These are phyloP conservation scores for Malacoraja senta DNA, from an alignment of 2,797 vertebrate genomes.

Conservation along the genomic window DNA sequence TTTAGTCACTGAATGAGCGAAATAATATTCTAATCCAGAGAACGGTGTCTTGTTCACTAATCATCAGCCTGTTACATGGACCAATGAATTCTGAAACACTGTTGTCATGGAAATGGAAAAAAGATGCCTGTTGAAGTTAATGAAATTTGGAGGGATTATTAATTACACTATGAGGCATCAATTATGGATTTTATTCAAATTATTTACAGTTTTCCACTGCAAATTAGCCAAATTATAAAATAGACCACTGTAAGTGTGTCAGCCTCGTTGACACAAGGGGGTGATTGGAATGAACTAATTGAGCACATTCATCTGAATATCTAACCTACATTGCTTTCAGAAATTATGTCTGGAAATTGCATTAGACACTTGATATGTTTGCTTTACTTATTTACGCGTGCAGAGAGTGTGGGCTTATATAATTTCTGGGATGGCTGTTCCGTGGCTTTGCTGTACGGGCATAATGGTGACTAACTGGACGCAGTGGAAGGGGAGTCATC, in stretches of 20 bases:
- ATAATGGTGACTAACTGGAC: not conserved
- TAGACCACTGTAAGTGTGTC: not conserved
- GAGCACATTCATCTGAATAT: not conserved
- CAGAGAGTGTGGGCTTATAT: not conserved
- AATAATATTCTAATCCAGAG: not conserved
- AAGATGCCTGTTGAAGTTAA: not conserved
- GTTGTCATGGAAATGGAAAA: conserved; percentile 13
- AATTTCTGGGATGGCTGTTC: not conserved
- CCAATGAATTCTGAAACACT: not conserved
- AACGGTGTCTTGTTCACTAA: not conserved
- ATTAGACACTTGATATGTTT: not conserved
- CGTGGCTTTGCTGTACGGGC: not conserved
- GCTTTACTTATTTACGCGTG: not conserved
- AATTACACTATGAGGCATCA: conserved; percentile 13
- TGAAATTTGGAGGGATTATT: conserved; percentile 33
- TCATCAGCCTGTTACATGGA: not conserved
- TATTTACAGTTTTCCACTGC: conserved; percentile 26
- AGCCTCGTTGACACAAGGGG: not conserved
- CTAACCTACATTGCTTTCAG: not conserved
- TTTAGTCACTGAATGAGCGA: not conserved
- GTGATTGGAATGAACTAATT: too few species aligned
- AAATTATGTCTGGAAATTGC: not conserved
- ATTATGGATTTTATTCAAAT: conserved; percentile 35
- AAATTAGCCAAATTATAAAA: not conserved
- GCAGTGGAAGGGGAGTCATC: too few species aligned